Base-by-base conservation (phyloP, 2,113 vertebrate species). In the Megalops atlanticus region DNA sequence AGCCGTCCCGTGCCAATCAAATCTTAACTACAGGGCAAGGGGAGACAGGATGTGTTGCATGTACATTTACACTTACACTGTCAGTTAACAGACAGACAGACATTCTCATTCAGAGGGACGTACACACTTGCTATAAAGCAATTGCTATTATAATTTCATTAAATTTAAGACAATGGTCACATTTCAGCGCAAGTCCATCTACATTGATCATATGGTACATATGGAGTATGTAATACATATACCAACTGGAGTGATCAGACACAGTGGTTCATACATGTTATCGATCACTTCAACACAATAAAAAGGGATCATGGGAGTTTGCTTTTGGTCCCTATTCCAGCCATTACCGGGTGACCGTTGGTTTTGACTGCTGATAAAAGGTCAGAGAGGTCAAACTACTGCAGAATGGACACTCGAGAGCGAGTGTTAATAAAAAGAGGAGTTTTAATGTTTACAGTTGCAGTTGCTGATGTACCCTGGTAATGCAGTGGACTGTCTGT, bases 381-480 rank as follows among this genome's bases (percentile, higher is more conserved):
- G 52, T 35, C 49, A 70, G 54, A 47, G 41, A 76, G 74, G 14
- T 33, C 43, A 10, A 7, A 31, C 3, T 18, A 18, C 0, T 18
- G 39, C 7, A 8, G 78, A 31, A 36, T 36, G 36, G 41, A 18
- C 41, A 40, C 39, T 27, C n/a, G 78, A 41, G n/a, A n/a, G 78
- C 40, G n/a, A n/a, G n/a, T n/a, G n/a, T n/a, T n/a, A 38, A 45
- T 76, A 76, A 78, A 78, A 64, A 70, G 31, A 52, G 43, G 41
- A 39, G 40, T 79, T 73, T 80, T 80, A 73, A 80, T 73, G 79
- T 80, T 80, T 73, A 73, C 79, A 73, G 35, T 80, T 74, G n/a
- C 43, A 64, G 43, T 80, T 74, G 36, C 69, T 73, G 43, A 80
- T 74, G 70, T 52, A 80, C 70, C 79, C 54, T 80, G 79, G 78